Percentiles rank a stretch among this genome's conserved stretches.
Conservation (phyloP, 2,888 invertebrate species). For the Polymixis flavicincta region DNA sequence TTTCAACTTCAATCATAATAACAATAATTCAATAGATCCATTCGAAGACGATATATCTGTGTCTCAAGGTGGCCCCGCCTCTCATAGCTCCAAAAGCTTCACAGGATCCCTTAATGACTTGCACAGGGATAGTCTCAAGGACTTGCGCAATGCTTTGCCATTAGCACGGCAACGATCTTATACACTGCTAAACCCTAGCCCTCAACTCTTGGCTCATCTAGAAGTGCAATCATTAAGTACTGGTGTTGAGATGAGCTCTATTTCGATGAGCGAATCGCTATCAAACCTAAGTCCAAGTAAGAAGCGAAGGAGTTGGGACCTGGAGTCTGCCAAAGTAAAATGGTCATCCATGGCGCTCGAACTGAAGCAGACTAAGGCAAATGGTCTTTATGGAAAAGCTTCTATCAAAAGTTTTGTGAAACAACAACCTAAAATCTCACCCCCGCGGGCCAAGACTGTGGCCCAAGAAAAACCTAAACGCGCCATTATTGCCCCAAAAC, state of each 20-base stretch:
- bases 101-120: slow-evolving; percentile 87
- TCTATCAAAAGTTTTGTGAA: slow-evolving; percentile 59
- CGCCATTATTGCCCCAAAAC: slow-evolving; percentile 66
- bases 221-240: slow-evolving; percentile 87
- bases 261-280: slow-evolving; percentile 88
- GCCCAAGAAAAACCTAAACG: slow-evolving; percentile 69
- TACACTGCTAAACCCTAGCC: slow-evolving; percentile 94
- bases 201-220: slow-evolving; percentile 92
- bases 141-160: slow-evolving; percentile 73
- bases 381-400: slow-evolving; percentile 42
- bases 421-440: slow-evolving; percentile 64
- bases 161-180: slow-evolving; percentile 94
- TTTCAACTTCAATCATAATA: slow-evolving; percentile 50
- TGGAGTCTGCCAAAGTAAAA: slow-evolving; percentile 87
- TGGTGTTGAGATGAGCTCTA: slow-evolving; percentile 86
- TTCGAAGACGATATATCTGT: slow-evolving; percentile 67
- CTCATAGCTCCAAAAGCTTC: slow-evolving; percentile 83
- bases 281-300: slow-evolving; percentile 81
- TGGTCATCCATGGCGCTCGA: slow-evolving; percentile 89
- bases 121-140: slow-evolving; percentile 79
- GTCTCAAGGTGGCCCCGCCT: slow-evolving; percentile 77
- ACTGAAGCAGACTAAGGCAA: slow-evolving; percentile 74
- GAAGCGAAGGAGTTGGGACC: slow-evolving; percentile 87
- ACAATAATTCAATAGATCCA: slow-evolving; percentile 70
- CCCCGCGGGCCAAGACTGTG: slow-evolving; percentile 69